phyloP scores from a whole-genome alignment of 2,797 vertebrate species.

The Malurus leucopterus region DNA sequence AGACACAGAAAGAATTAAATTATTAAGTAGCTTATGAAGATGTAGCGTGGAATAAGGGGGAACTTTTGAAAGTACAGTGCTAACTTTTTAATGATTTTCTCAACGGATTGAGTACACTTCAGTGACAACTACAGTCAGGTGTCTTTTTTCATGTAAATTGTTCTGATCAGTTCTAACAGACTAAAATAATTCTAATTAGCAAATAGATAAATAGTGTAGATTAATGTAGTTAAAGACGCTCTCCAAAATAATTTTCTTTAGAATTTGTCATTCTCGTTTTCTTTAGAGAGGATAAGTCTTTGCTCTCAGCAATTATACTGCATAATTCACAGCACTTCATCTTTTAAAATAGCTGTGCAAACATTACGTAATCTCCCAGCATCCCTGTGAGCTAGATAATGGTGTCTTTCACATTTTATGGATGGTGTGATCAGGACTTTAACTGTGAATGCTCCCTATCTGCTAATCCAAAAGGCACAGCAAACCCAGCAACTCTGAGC shows the following conservation, averaged over 20 bases:
- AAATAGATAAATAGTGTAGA: conserved; percentile 49
- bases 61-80: not conserved
- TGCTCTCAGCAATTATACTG: conserved; percentile 19
- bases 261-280: conserved; percentile 16
- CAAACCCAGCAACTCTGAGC: not conserved
- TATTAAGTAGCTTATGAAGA: conserved; percentile 40
- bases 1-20: conserved; percentile 5
- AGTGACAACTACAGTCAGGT: conserved; percentile 12
- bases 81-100: conserved; percentile 33
- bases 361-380: conserved; percentile 23
- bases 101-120: not conserved
- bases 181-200: conserved; percentile 39
- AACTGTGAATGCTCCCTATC: not conserved
- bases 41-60: not conserved
- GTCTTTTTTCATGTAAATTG: conserved; percentile 43
- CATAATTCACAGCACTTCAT: conserved; percentile 19
- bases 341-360: conserved; percentile 45
- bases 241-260: conserved; percentile 18
- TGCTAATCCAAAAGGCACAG: not conserved
- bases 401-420: conserved; percentile 18
- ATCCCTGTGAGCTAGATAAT: conserved; percentile 1
- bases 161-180: conserved; percentile 1
- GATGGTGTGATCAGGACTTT: conserved; percentile 1
- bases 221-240: not conserved
- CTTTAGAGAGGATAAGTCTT: conserved; percentile 4